Percentiles rank a stretch among this genome's conserved stretches.
Conservation (phyloP, 1,140 invertebrate genomes). For the Melanaphis sacchari region DNA sequence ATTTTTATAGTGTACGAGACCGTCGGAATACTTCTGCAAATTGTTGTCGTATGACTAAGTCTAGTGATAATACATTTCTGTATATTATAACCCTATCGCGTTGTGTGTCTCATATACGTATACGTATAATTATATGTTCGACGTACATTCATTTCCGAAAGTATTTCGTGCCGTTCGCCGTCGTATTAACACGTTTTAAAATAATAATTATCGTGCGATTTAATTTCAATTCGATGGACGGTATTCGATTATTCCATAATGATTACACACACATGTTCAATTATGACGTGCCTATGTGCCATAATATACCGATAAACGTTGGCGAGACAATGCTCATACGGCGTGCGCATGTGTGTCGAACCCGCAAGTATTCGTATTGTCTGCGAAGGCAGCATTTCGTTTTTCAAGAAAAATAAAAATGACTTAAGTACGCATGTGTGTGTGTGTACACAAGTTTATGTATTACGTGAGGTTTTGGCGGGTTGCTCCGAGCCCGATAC, state of each 20-base stretch:
- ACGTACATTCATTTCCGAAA: neutral
- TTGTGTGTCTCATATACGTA: neutral
- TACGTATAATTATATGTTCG: neutral
- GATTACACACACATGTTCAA: neutral
- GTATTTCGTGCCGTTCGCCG: neutral
- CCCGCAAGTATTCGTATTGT: neutral
- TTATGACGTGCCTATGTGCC: no score
- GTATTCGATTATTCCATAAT: neutral
- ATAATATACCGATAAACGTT: no score
- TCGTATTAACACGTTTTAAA: neutral
- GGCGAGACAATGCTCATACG: neutral
- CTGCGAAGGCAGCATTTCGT: neutral
- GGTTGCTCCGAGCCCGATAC: neutral
- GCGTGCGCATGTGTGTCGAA: neutral
- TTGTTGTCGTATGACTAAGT: neutral
- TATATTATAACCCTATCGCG: neutral
- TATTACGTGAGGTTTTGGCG: neutral
- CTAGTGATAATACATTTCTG: neutral
- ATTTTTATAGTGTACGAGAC: neutral
- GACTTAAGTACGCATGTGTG: neutral
- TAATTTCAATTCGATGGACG: neutral
- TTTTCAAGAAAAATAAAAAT: neutral
- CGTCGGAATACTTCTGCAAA: neutral
- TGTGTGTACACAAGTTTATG: no score
- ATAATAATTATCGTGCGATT: neutral